Evolutionary conservation across 2,113 vertebrate genomes (phyloP), one percentile per base, ranked within the genome.

Genomic region (Cepphus grylle): DNA sequence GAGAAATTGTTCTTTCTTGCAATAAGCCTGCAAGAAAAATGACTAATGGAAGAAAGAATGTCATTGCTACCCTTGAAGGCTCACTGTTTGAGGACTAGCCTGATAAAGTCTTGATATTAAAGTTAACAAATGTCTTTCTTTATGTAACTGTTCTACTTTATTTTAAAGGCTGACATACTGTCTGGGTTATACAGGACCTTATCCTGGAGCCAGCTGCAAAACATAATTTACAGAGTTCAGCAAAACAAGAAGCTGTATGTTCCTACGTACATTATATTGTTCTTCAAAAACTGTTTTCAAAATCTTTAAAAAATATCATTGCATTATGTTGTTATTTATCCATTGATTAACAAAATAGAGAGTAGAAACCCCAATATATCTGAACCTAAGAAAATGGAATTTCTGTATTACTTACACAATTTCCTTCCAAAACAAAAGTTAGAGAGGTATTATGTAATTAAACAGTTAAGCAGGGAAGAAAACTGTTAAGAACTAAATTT

Each of bases 51-150:
- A 85, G 76, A 90, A 88, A 72, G 61, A 83, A 92, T 86, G 83
- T 70, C 87, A 77, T 27, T 5, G 30, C 50, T 90, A 89, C 66
- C 78, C 93, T 96, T 91, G 85, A 90, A 87, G 42, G 53, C 30
- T 94, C 53, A 26, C 50, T 88, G 43, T 84, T 94, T 82, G 74
- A 93, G 81, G 42, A 53, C 73, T 83, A 80, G 26, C 50, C 78
- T 82, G 87, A 94, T 94, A 91, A 96, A 85, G 53, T 14, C 34
- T 78, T 78, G 72, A 69, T 85, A 82, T 59, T 25, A 22, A 85
- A 89, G 43, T 74, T 97, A 95, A 70, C 66, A 65, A 95, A 93
- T 45, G 5, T n/a, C 43, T 55, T 81, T 91, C 50, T 92, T 92
- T 84, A 87, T 77, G 3, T 56, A 89, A 93, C 45, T 15, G 20